Percentiles rank a stretch among this genome's conserved stretches.
Evolutionary conservation across 1,140 invertebrate species (phyloP).

Genomic region (Drosophila nigrodunni): DNA sequence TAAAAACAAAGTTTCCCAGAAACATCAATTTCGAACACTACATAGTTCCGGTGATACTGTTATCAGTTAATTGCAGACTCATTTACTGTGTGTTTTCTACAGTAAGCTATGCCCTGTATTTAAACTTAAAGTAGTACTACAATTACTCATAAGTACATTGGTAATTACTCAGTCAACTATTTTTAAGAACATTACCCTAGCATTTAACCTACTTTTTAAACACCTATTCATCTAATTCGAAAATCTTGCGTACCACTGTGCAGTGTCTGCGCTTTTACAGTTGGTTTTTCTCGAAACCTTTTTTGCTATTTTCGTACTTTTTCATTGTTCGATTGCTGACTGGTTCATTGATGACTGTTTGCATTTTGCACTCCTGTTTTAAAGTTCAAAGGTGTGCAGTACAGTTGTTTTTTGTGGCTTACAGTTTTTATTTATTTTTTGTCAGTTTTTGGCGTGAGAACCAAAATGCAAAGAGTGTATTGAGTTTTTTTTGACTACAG

Average conservation of each 20-base stretch:
- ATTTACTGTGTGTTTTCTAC: too few species aligned
- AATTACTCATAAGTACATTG: too few species aligned
- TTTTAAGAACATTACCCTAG: background rate
- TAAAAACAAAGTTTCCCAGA: too few species aligned
- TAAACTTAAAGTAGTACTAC: too few species aligned
- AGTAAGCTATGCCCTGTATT: too few species aligned
- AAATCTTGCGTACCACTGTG: slow-evolving; percentile 47
- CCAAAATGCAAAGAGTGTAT: slow-evolving; percentile 43
- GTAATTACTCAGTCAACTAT: background rate
- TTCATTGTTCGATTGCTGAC: slow-evolving; percentile 25
- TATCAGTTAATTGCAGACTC: too few species aligned
- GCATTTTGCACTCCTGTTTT: slow-evolving; percentile 78
- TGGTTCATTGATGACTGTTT: slow-evolving; percentile 77
- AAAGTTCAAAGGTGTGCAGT: slow-evolving; percentile 75
- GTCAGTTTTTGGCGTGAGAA: slow-evolving; percentile 65
- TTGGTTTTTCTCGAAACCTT: slow-evolving; percentile 70
- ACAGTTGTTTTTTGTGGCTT: slow-evolving; percentile 42
- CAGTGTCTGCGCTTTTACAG: slow-evolving; percentile 59
- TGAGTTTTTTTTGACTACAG: slow-evolving; percentile 18
- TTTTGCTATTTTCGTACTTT: slow-evolving; percentile 48
- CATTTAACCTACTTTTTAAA: background rate
- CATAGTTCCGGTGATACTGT: too few species aligned
- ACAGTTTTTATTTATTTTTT: slow-evolving; percentile 17
- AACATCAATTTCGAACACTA: too few species aligned
- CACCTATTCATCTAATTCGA: background rate